Conservation (phyloP, 2,797 vertebrate species). For the Anabacerthia variegaticeps region DNA sequence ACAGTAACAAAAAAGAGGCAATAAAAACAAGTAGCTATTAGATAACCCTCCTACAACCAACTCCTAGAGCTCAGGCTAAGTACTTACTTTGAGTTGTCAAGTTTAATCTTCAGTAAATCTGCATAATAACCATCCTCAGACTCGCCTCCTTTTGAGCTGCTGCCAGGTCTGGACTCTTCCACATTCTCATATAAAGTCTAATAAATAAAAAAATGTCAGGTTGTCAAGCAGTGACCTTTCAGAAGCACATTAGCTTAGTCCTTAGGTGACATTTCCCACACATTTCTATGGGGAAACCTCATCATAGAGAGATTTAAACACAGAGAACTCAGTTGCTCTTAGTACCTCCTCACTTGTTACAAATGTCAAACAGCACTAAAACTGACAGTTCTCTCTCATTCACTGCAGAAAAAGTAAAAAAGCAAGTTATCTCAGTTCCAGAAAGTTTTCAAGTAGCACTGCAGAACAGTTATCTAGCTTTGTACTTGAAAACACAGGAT, state of each 20-base stretch:
- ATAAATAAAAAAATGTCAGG: neutral
- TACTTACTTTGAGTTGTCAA: slow-evolving; percentile 87
- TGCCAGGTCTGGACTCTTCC: slow-evolving; percentile 45
- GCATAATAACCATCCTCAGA: slow-evolving; percentile 84
- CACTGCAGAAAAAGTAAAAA: neutral
- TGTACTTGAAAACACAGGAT: neutral
- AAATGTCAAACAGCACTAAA: neutral
- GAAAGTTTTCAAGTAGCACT: neutral
- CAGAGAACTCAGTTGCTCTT: neutral
- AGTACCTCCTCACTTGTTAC: neutral
- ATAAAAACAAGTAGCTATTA: neutral
- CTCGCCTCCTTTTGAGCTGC: neutral
- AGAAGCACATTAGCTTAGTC: neutral
- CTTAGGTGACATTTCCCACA: neutral
- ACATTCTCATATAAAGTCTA: slow-evolving; percentile 73
- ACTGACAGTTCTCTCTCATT: neutral
- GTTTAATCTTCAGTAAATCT: slow-evolving; percentile 91
- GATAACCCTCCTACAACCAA: neutral
- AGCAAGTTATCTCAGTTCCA: neutral
- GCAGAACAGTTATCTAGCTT: neutral
- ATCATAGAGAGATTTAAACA: neutral
- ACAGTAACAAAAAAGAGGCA: neutral
- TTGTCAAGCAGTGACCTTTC: neutral
- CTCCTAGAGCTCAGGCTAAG: neutral
- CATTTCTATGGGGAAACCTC: neutral